Base-by-base conservation (phyloP, 2,113 vertebrate genomes). In the Microcebus tavaratra region DNA sequence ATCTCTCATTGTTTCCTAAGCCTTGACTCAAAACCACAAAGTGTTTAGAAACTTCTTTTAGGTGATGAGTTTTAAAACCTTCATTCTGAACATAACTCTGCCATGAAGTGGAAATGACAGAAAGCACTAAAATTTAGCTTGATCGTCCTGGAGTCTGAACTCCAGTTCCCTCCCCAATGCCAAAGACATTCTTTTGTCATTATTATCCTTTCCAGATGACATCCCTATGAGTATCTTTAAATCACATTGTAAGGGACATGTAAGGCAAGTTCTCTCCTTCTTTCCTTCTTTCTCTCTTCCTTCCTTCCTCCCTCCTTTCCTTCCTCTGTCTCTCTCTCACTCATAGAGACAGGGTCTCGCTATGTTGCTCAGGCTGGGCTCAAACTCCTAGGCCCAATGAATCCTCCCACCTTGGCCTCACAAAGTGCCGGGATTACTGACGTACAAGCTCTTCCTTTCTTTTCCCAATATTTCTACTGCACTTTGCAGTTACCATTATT, bases 21-120 rank as follows among this genome's bases (percentile, higher is more conserved):
- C 72, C 27, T 94, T 82, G 63, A 88, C 81, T 85, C 39, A 88
- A 94, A 92, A 63, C 67, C 55, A 70, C 29, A 78, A 79, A 59
- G 36, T 42, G 36, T 78, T 88, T 90, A 88, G 75, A 76, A 29
- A 1, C 75, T 90, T 25, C n/a, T 11, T 57, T 45, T 48, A 76
- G 75, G 6, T 48, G 63, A 76, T 45, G 34, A 80, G 70, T 90
- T 94, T 88, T 67, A 84, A 96, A 90, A 79, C 25, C 29, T 82
- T 48, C 67, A 36, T 68, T 91, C 39, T 57, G 15, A 86, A 86
- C 4, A 34, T 31, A 65, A 75, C 6, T 91, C n/a, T 76, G 21
- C 70, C 21, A 36, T 0, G 1, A 53, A 10, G 5, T 39, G 4
- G 31, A 42, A 11, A 90, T 12, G n/a, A 79, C 39, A 50, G 45